These are phyloP conservation scores for Caenorhabditis brenneri DNA, from an alignment of 1,140 invertebrate species.

Conservation along the genomic window DNA sequence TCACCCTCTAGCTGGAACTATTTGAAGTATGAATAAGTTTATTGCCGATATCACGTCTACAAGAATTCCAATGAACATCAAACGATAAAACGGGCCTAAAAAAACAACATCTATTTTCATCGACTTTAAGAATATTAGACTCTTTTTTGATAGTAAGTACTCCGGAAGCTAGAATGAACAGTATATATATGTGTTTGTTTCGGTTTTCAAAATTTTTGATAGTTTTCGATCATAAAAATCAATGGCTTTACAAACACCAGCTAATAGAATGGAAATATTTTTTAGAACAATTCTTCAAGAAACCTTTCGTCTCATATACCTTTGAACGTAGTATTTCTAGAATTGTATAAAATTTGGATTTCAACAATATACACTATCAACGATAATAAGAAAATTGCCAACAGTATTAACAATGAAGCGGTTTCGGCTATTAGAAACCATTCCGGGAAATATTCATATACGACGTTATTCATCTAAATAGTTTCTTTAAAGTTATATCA, in stretches of 20 bases:
- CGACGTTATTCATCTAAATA: conserved; percentile 9
- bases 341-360: not conserved
- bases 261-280: too few relatives aligned
- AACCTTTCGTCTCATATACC: too few relatives aligned
- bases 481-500: not conserved
- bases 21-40: conserved; percentile 1
- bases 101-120: not conserved
- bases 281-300: too few relatives aligned
- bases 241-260: too few relatives aligned
- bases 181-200: too few relatives aligned
- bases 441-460: not conserved
- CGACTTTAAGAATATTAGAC: too few relatives aligned
- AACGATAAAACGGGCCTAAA: not conserved
- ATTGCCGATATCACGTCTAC: not conserved
- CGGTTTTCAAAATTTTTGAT: too few relatives aligned
- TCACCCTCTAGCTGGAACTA: conserved; percentile 12
- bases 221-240: too few relatives aligned
- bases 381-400: not conserved
- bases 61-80: conserved; percentile 24
- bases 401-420: not conserved
- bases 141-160: too few relatives aligned
- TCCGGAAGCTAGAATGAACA: too few relatives aligned
- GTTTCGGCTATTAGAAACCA: conserved; percentile 16
- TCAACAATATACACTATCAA: not conserved
- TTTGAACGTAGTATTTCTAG: not conserved